Conservation (phyloP, 1,140 invertebrate genomes). For the Drosophila melanogaster region DNA sequence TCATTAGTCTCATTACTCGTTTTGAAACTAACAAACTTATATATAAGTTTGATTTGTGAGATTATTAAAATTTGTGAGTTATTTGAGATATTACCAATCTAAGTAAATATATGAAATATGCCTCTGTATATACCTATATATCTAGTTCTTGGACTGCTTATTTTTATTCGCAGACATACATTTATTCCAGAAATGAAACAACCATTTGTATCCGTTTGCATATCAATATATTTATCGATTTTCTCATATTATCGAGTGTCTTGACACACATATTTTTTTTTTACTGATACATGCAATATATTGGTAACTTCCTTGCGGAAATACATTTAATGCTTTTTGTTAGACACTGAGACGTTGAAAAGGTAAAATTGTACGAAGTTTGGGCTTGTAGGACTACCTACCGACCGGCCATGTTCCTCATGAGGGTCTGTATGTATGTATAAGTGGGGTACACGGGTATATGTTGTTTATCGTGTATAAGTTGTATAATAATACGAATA, state of each 20-base stretch:
- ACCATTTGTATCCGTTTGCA: conserved; percentile 52
- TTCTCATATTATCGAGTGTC: conserved; percentile 64
- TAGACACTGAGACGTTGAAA: conserved; percentile 82
- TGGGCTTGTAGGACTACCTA: conserved; percentile 46
- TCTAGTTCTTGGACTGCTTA: too few species aligned
- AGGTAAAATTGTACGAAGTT: conserved; percentile 81
- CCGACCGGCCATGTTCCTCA: conserved; percentile 21
- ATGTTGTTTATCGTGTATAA: conserved; percentile 52
- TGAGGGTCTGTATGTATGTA: conserved; percentile 46
- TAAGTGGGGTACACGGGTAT: conserved; percentile 35
- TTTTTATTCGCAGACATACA: too few species aligned
- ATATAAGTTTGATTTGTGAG: too few species aligned
- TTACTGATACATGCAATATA: conserved; percentile 64
- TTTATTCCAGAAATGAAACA: conserved; percentile 15
- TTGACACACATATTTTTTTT: conserved; percentile 54
- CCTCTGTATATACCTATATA: too few species aligned
- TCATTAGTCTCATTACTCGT: too few species aligned
- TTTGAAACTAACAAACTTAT: too few species aligned
- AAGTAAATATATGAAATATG: too few species aligned
- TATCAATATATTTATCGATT: conserved; percentile 78
- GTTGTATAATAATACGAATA: conserved; percentile 60
- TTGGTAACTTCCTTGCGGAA: conserved; percentile 35
- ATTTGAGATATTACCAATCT: too few species aligned
- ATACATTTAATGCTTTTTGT: conserved; percentile 49
- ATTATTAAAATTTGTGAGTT: too few species aligned